A percentile compares a stretch with the other conserved stretches of the same genome.
These are phyloP conservation scores for Parelbella ahira DNA, from an alignment of 2,888 invertebrate species.

Conservation along the genomic window DNA sequence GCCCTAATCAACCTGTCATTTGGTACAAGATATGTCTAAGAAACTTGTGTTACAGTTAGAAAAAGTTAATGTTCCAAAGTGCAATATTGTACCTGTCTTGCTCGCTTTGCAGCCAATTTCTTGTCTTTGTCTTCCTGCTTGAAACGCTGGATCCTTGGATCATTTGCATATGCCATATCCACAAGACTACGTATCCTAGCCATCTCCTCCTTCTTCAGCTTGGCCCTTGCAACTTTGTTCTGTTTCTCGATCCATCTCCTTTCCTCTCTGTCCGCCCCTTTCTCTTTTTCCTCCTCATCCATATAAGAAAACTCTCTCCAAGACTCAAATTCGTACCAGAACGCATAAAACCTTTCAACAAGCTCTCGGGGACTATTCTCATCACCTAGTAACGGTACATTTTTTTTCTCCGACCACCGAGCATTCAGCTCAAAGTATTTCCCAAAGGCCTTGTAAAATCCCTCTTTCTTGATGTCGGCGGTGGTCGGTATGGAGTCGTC, in stretches of 20 bases:
- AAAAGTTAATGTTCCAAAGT: too few species aligned
- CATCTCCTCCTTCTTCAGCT: constrained; percentile 98
- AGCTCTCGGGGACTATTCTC: constrained; percentile 88
- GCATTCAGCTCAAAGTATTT: constrained; percentile 89
- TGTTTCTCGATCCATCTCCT: constrained; percentile 99
- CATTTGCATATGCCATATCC: constrained; percentile 95
- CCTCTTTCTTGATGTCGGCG: constrained; percentile 87
- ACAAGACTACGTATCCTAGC: constrained; percentile 93
- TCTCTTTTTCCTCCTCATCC: constrained; percentile 99
- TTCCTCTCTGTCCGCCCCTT: constrained; percentile 97
- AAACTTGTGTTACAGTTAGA: too few species aligned
- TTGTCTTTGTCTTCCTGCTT: constrained; percentile 96
- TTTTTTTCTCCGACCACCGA: constrained; percentile 94
- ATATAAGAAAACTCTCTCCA: constrained; percentile 99
- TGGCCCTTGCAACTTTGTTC: constrained; percentile 95
- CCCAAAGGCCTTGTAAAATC: constrained; percentile 85
- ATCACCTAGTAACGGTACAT: constrained; percentile 91
- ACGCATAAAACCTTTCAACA: constrained; percentile 96
- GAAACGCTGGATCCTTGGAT: constrained; percentile 95
- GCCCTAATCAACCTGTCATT: too few species aligned
- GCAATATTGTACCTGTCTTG: constrained; percentile 89
- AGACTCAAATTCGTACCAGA: constrained; percentile 99
- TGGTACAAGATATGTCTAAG: too few species aligned
- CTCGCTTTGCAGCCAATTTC: constrained; percentile 93
- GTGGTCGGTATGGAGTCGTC: constrained; percentile 92